Conservation (phyloP, 2,888 invertebrate species). For the Spatulosminthurus flaviceps region DNA sequence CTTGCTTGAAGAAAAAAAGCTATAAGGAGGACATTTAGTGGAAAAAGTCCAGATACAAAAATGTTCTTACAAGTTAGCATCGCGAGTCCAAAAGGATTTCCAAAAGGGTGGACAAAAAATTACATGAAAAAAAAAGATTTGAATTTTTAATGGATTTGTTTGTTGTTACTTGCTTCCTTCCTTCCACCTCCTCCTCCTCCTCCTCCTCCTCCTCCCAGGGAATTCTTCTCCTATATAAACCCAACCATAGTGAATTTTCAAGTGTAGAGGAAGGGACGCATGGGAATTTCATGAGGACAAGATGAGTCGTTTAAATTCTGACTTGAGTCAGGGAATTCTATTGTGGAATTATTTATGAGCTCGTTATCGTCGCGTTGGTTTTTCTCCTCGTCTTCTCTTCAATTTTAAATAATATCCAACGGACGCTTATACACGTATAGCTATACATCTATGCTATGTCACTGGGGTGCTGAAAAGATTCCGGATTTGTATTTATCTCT, state of each 20-base stretch:
- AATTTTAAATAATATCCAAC: slow-evolving; percentile 1
- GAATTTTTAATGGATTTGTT: slow-evolving; percentile 44
- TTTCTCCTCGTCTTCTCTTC: slow-evolving; percentile 12
- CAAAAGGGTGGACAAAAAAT: slow-evolving; percentile 16
- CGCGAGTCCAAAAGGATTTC: background rate
- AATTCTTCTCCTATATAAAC: too few species aligned
- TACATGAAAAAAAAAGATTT: slow-evolving; percentile 13
- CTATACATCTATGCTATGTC: too few species aligned
- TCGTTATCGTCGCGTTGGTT: slow-evolving; percentile 45
- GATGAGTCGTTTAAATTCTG: slow-evolving; percentile 46
- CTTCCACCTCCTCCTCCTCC: too few species aligned
- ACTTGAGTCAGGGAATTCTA: slow-evolving; percentile 45
- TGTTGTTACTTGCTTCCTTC: background rate
- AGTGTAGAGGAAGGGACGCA: background rate
- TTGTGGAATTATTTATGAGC: slow-evolving; percentile 46
- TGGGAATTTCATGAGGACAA: slow-evolving; percentile 38
- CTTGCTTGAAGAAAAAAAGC: too few species aligned
- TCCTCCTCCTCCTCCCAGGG: too few species aligned
- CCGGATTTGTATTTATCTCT: too few species aligned
- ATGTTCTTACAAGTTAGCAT: too few species aligned
- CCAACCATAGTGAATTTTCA: background rate
- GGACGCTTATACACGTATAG: too few species aligned
- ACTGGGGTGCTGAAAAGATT: too few species aligned
- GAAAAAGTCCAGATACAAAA: too few species aligned
- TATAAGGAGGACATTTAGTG: too few species aligned